These are phyloP conservation scores for Sarcophilus harrisii DNA, from an alignment of 2,797 vertebrate genomes.

Conservation along the genomic window DNA sequence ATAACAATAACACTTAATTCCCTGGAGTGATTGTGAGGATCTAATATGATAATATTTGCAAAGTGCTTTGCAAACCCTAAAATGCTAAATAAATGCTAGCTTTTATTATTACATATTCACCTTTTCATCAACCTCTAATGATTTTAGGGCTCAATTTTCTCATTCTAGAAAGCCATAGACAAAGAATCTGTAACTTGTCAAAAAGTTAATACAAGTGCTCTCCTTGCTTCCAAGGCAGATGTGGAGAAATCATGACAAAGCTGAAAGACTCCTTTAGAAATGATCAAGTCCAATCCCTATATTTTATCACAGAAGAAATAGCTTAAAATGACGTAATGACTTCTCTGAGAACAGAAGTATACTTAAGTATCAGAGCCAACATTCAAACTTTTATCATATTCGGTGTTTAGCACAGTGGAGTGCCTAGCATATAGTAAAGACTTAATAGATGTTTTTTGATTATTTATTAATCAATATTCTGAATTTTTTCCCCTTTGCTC, in stretches of 20 bases:
- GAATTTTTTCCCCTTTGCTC: not conserved
- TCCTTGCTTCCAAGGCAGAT: not conserved
- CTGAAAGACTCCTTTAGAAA: not conserved
- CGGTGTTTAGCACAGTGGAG: not conserved
- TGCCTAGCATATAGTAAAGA: not conserved
- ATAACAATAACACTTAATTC: not conserved
- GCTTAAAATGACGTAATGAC: accelerated
- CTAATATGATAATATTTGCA: not conserved
- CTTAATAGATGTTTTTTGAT: not conserved
- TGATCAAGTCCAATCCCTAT: not conserved
- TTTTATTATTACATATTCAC: not conserved
- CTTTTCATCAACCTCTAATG: not conserved
- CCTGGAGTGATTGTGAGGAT: not conserved
- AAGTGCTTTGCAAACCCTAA: not conserved
- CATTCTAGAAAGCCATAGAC: not conserved
- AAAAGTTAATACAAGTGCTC: not conserved
- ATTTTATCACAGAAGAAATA: not conserved
- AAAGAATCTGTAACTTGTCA: not conserved
- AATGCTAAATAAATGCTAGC: not conserved
- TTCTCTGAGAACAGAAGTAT: not conserved
- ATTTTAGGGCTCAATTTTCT: not conserved
- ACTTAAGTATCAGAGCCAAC: not conserved
- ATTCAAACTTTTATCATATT: not conserved
- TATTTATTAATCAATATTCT: not conserved
- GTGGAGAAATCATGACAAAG: not conserved